phyloP scores from a whole-genome alignment of 2,113 vertebrate genomes.

The Cricetomys ansorgei region DNA sequence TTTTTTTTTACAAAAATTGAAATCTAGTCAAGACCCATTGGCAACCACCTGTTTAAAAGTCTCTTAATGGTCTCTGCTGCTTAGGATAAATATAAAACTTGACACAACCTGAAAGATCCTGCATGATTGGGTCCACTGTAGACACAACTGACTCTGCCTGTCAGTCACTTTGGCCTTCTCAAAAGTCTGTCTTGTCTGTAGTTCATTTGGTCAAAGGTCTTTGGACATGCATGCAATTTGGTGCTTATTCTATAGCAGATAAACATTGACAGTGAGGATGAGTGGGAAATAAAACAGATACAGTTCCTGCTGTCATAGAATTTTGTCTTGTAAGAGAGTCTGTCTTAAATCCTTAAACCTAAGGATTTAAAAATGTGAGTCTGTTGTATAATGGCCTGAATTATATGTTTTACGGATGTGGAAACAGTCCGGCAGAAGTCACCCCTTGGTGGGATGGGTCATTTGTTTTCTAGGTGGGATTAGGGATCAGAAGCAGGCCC shows the following conservation, averaged over 20 bases:
- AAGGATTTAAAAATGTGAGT: slow-evolving; percentile 1
- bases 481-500: neutral
- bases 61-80: neutral
- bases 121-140: neutral
- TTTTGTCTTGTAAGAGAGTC: neutral
- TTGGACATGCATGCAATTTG: neutral
- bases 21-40: neutral
- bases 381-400: neutral
- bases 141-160: neutral
- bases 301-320: neutral
- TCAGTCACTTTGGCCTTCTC: neutral
- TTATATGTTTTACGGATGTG: neutral
- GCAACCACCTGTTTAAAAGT: slow-evolving; percentile 43
- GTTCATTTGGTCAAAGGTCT: neutral
- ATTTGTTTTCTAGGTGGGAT: neutral
- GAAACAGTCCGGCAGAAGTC: neutral
- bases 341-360: neutral
- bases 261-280: neutral
- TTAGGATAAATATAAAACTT: neutral
- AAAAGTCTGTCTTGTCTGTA: neutral
- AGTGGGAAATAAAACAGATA: neutral
- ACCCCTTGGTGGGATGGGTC: neutral
- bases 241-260: neutral
- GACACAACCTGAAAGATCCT: neutral
- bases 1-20: neutral